Evolutionary conservation across 2,888 invertebrate species (phyloP).

Genomic region (Stegophylla sp.): DNA sequence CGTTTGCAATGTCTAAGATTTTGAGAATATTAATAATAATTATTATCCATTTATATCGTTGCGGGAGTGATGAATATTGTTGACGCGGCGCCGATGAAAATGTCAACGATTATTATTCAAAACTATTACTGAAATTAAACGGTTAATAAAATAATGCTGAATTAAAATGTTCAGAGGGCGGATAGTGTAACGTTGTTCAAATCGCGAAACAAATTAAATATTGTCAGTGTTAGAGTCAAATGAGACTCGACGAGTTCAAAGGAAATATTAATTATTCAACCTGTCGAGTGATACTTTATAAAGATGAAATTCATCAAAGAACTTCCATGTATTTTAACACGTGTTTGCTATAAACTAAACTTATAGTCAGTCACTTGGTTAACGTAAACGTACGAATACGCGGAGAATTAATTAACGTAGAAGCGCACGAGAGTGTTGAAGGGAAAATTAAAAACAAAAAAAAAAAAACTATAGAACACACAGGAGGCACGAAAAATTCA

Average conservation of each 20-base stretch:
- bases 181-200: background rate
- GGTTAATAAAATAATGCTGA: background rate
- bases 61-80: too few species aligned
- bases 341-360: background rate
- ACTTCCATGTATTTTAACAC: background rate
- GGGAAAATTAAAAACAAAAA: too few species aligned
- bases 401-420: background rate
- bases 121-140: background rate
- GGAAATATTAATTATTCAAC: background rate
- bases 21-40: too few species aligned
- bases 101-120: background rate
- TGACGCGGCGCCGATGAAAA: too few species aligned
- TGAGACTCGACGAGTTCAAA: background rate
- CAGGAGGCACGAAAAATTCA: too few species aligned
- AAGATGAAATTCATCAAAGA: background rate
- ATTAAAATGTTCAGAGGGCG: background rate
- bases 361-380: background rate
- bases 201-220: background rate
- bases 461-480: too few species aligned
- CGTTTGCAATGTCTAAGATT: too few species aligned
- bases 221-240: background rate
- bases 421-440: background rate
- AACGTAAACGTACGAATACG: background rate
- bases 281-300: background rate
- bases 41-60: too few species aligned